phyloP scores from a whole-genome alignment of 2,113 vertebrate genomes.

The Scytalopus superciliaris region DNA sequence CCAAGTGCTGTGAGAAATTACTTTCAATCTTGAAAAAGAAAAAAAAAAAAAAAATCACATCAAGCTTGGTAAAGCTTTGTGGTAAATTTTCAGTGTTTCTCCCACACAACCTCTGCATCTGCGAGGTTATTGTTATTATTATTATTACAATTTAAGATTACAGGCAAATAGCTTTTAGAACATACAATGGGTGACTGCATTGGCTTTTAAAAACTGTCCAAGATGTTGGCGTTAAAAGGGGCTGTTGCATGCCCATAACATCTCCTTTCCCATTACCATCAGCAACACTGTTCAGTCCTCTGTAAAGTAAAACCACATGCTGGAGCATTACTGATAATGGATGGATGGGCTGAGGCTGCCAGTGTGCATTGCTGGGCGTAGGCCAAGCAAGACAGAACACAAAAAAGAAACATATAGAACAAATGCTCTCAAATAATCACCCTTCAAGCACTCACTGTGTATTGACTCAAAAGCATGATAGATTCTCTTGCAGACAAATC shows the following conservation, averaged over 20 bases:
- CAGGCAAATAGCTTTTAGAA: conserved; percentile 24
- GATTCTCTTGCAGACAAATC: background rate
- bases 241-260: background rate
- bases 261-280: conserved; percentile 1
- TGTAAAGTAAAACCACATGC: conserved; percentile 13
- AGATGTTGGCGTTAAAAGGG: background rate
- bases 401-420: background rate
- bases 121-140: background rate
- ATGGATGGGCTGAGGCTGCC: background rate
- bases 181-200: background rate
- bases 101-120: conserved; percentile 3
- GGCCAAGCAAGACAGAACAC: conserved; percentile 10
- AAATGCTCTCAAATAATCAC: background rate
- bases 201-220: background rate
- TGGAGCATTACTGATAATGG: background rate
- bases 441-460: background rate
- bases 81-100: conserved; percentile 6
- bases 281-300: background rate
- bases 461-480: background rate
- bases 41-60: background rate
- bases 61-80: background rate
- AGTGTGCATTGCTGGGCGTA: background rate
- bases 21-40: background rate
- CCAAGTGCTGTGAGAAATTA: background rate
- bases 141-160: background rate